phyloP scores from a whole-genome alignment of 2,113 vertebrate species.

The Nansenia antarctica region DNA sequence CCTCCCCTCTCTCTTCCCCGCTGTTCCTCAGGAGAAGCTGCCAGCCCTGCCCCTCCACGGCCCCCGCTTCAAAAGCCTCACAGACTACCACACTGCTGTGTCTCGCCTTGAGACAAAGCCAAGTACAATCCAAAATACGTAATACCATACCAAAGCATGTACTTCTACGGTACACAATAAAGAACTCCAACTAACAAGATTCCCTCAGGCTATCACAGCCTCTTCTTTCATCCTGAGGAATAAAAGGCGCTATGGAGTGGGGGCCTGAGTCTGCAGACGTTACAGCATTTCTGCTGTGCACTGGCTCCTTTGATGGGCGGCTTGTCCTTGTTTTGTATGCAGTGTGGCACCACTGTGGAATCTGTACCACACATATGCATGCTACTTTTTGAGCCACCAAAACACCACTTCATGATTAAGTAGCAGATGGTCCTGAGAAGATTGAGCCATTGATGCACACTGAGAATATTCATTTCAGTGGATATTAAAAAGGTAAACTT shows the following conservation, averaged over 20 bases:
- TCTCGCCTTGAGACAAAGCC: neutral
- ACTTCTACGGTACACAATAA: too few species aligned
- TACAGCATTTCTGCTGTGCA: neutral
- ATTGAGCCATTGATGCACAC: neutral
- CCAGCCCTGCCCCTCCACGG: constrained; percentile 26
- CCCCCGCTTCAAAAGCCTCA: constrained; percentile 31
- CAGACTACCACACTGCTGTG: constrained; percentile 13
- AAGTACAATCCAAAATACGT: too few species aligned
- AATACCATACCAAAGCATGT: too few species aligned
- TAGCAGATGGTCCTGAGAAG: constrained; percentile 25
- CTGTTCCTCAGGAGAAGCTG: constrained; percentile 31
- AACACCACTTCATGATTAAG: constrained; percentile 25
- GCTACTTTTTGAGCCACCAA: constrained; percentile 11
- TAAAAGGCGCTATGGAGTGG: constrained; percentile 40
- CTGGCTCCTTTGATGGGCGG: constrained; percentile 20
- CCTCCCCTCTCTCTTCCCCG: constrained; percentile 2
- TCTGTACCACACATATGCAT: constrained; percentile 1
- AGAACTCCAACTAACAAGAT: too few species aligned
- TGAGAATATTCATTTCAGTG: constrained; percentile 9
- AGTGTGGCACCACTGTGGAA: constrained; percentile 12
- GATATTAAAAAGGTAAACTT: neutral
- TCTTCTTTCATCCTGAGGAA: constrained; percentile 1
- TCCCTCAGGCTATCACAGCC: constrained; percentile 32
- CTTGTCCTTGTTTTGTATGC: constrained; percentile 47
- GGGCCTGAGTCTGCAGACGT: constrained; percentile 20